Percentiles rank a stretch among this genome's conserved stretches.
Evolutionary conservation across 2,888 invertebrate genomes (phyloP).

Genomic region (Agonopterix alstromeriana): DNA sequence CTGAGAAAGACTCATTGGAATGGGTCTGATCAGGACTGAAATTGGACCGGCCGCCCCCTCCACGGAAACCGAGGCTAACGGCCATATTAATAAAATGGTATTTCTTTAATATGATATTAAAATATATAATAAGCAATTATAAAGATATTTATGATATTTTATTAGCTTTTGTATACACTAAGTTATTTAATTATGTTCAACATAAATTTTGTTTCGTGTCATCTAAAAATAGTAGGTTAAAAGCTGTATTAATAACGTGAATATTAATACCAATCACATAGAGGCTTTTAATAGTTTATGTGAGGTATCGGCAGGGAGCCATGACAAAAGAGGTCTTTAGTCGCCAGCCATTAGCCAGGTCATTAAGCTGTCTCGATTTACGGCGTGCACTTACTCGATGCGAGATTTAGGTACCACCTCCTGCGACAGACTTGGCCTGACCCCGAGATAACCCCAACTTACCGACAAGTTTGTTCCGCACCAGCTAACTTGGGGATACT

Average conservation of each 20-base stretch:
- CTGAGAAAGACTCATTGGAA: too few species aligned
- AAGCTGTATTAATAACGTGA: background rate
- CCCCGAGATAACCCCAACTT: constrained; percentile 8
- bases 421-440: constrained; percentile 1
- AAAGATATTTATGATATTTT: too few species aligned
- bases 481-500: constrained; percentile 3
- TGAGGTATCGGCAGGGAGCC: constrained; percentile 25
- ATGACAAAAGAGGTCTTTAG: constrained; percentile 36
- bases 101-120: too few species aligned
- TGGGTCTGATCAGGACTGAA: too few species aligned
- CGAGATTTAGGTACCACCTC: constrained; percentile 17
- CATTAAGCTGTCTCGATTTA: constrained; percentile 42
- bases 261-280: constrained; percentile 17
- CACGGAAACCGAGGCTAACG: too few species aligned
- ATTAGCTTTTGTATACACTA: too few species aligned
- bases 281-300: constrained; percentile 19
- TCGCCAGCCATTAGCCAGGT: constrained; percentile 35
- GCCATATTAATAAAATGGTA: too few species aligned
- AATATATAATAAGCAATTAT: too few species aligned
- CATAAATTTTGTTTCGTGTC: too few species aligned
- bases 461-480: constrained; percentile 8
- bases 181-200: too few species aligned
- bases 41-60: too few species aligned
- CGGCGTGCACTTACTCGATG: constrained; percentile 31
- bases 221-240: background rate